A percentile compares a stretch with the other conserved stretches of the same genome.
phyloP scores from a whole-genome alignment of 1,140 invertebrate genomes.

The Chrysoperla carnea region DNA sequence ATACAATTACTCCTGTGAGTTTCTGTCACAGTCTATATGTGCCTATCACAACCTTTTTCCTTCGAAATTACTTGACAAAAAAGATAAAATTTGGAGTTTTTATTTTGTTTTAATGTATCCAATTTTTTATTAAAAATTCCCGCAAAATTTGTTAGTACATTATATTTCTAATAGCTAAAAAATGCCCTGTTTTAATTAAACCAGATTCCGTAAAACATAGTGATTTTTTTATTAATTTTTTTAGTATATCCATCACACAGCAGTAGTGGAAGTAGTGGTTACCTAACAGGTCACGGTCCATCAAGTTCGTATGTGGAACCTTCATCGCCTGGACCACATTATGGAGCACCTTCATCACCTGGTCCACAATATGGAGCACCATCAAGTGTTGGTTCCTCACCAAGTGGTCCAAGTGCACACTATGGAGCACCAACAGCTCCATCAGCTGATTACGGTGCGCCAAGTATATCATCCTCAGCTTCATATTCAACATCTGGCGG shows the following conservation, averaged over 20 bases:
- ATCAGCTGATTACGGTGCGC: neutral
- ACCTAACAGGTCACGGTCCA: conserved; percentile 1
- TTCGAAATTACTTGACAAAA: too few relatives aligned
- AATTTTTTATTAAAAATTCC: too few relatives aligned
- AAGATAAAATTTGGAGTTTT: too few relatives aligned
- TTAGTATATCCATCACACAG: conserved; percentile 1
- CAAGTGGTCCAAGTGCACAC: neutral
- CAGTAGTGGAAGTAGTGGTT: conserved; percentile 3
- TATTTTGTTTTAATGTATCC: too few relatives aligned
- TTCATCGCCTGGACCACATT: conserved; percentile 5
- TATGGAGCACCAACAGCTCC: neutral
- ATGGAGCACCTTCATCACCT: conserved; percentile 5
- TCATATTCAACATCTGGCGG: too few relatives aligned
- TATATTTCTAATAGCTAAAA: too few relatives aligned
- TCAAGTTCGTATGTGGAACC: conserved; percentile 5
- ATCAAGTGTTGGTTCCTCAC: neutral
- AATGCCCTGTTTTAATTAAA: too few relatives aligned
- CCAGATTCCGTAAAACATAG: too few relatives aligned
- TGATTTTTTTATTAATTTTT: neutral
- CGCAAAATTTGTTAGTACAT: too few relatives aligned
- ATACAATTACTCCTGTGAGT: too few relatives aligned
- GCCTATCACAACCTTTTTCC: too few relatives aligned
- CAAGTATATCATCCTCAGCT: neutral
- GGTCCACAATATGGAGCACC: conserved; percentile 5
- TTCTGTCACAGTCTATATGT: too few relatives aligned